Conservation (phyloP, 2,888 invertebrate species). For the Drosophila siamana region DNA sequence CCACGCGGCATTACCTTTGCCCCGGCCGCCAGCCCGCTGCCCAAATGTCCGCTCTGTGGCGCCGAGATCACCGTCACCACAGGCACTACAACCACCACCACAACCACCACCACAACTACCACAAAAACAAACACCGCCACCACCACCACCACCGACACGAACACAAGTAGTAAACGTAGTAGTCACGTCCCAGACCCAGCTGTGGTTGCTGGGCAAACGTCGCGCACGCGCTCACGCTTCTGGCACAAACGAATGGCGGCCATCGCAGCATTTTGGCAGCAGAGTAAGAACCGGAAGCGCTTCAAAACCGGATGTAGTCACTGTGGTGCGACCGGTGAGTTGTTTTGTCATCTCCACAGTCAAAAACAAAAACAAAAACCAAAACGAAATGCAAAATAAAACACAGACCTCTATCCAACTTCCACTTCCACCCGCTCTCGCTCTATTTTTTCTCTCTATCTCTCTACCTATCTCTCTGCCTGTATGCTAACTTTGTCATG, state of each 20-base stretch:
- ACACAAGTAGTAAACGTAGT: slow-evolving; percentile 67
- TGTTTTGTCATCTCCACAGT: slow-evolving; percentile 74
- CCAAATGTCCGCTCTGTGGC: slow-evolving; percentile 82
- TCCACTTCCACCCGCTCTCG: slow-evolving; percentile 10
- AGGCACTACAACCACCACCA: slow-evolving; percentile 42
- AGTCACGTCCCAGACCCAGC: slow-evolving; percentile 57
- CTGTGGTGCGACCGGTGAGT: slow-evolving; percentile 85
- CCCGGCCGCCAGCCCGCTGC: slow-evolving; percentile 65
- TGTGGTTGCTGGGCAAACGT: slow-evolving; percentile 38
- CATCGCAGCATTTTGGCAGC: slow-evolving; percentile 76
- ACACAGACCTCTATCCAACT: slow-evolving; percentile 13
- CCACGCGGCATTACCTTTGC: slow-evolving; percentile 78
- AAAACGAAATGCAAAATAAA: slow-evolving; percentile 21
- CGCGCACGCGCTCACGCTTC: slow-evolving; percentile 76
- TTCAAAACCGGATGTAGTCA: slow-evolving; percentile 83
- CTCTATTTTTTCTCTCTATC: slow-evolving; percentile 19
- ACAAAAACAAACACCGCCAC: slow-evolving; percentile 37
- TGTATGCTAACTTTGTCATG: slow-evolving; percentile 43
- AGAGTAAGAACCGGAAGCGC: slow-evolving; percentile 78
- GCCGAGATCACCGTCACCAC: slow-evolving; percentile 59
- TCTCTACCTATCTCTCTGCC: slow-evolving; percentile 22
- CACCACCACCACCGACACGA: slow-evolving; percentile 54
- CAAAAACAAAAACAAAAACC: slow-evolving; percentile 28
- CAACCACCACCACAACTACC: slow-evolving; percentile 44
- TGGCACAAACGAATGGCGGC: slow-evolving; percentile 83